Conservation (phyloP, 1,140 invertebrate species). For the Bombus confusus region DNA sequence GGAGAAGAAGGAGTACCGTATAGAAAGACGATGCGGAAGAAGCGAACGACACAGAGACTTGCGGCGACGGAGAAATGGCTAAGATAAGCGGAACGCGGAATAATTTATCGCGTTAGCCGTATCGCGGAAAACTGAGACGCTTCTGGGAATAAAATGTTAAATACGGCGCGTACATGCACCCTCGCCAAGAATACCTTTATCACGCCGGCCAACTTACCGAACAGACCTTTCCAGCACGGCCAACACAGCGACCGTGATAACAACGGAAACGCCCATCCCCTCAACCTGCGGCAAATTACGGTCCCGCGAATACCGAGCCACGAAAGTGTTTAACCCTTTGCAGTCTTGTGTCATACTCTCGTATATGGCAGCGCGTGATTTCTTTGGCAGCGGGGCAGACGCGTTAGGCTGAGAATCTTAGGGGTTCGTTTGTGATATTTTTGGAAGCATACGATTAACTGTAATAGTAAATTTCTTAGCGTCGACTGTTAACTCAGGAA, state of each 20-base stretch:
- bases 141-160: constrained; percentile 59
- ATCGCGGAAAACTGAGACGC: constrained; percentile 57
- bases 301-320: neutral
- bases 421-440: too few species aligned
- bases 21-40: constrained; percentile 35
- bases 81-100: constrained; percentile 53
- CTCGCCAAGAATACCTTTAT: constrained; percentile 53
- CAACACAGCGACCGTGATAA: constrained; percentile 44
- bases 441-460: too few species aligned
- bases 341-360: neutral
- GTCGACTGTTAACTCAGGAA: neutral
- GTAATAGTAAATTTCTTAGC: too few species aligned
- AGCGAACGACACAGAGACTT: constrained; percentile 28
- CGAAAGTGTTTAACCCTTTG: constrained; percentile 42
- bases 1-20: neutral
- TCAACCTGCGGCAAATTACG: neutral
- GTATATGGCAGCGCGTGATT: neutral
- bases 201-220: constrained; percentile 41
- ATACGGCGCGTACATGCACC: constrained; percentile 38
- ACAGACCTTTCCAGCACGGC: constrained; percentile 42
- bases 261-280: constrained; percentile 10
- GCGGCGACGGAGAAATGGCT: neutral
- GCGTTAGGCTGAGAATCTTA: neutral
- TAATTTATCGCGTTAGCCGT: constrained; percentile 62
- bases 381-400: too few species aligned